Conservation (phyloP, 1,140 invertebrate genomes). For the Pachyrhynchus sulphureomaculatus region DNA sequence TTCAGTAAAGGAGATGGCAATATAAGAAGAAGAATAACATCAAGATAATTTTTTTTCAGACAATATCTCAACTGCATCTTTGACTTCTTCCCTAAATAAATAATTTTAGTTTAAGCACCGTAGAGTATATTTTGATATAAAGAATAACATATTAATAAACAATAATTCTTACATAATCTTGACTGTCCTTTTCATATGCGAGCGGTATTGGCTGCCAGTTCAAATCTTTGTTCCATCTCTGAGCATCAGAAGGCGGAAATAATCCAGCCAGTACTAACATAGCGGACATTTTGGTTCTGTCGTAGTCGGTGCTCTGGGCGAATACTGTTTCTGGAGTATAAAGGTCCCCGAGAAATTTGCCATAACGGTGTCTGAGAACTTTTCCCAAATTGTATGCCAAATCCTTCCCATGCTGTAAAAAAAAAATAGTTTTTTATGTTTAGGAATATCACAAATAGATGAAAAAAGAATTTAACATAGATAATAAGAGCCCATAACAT, state of each 20-base stretch:
- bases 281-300: constrained; percentile 63
- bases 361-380: constrained; percentile 62
- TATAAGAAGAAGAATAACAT: too few relatives aligned
- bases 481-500: too few relatives aligned
- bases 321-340: constrained; percentile 57
- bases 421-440: too few relatives aligned
- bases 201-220: constrained; percentile 61
- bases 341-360: constrained; percentile 58
- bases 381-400: constrained; percentile 64
- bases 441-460: too few relatives aligned
- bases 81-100: too few relatives aligned
- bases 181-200: constrained; percentile 48
- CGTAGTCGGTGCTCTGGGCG: constrained; percentile 50
- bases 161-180: constrained; percentile 57
- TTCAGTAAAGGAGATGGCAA: too few relatives aligned
- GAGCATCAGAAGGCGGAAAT: constrained; percentile 49
- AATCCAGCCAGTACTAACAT: constrained; percentile 58
- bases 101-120: too few relatives aligned
- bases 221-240: constrained; percentile 51
- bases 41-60: too few relatives aligned
- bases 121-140: too few relatives aligned
- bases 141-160: too few relatives aligned
- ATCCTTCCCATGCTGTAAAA: constrained; percentile 45
- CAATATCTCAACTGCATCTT: too few relatives aligned
- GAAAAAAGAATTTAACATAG: too few relatives aligned